Conservation (phyloP, 1,140 invertebrate species). For the Ladona fulva region DNA sequence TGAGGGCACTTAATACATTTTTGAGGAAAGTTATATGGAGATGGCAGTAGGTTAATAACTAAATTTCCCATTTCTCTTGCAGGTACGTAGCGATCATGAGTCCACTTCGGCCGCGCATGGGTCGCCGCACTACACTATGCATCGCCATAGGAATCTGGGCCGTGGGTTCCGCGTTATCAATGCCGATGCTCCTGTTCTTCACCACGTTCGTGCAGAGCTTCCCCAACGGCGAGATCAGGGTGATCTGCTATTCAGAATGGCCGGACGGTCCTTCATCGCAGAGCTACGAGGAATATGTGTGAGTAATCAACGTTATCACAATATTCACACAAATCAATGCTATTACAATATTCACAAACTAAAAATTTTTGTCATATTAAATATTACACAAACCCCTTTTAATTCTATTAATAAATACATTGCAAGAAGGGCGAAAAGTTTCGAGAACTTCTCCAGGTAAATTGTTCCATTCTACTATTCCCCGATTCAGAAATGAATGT, state of each 20-base stretch:
- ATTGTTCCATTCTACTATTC: too few species aligned
- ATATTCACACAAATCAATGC: too few species aligned
- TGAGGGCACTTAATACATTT: too few species aligned
- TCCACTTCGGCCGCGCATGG: conserved; percentile 75
- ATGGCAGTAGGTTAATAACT: not conserved
- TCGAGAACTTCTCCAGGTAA: too few species aligned
- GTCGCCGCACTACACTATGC: conserved; percentile 66
- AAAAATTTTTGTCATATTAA: too few species aligned
- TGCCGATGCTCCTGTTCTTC: conserved; percentile 76
- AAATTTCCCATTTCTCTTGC: conserved; percentile 28
- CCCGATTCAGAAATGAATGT: too few species aligned
- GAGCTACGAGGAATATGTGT: conserved; percentile 69
- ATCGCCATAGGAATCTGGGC: conserved; percentile 77
- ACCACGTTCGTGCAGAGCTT: conserved; percentile 54
- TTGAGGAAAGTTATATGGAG: too few species aligned
- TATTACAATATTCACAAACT: too few species aligned
- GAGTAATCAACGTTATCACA: too few species aligned
- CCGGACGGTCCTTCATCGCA: conserved; percentile 62
- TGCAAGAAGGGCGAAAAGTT: too few species aligned
- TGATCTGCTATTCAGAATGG: conserved; percentile 72
- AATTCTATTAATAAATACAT: too few species aligned
- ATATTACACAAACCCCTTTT: too few species aligned
- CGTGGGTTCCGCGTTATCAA: conserved; percentile 59
- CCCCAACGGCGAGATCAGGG: conserved; percentile 49
- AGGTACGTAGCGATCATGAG: conserved; percentile 91